Percentiles rank a stretch among this genome's conserved stretches.
Conservation (phyloP, 2,113 vertebrate species). For the Tragulus kanchil region DNA sequence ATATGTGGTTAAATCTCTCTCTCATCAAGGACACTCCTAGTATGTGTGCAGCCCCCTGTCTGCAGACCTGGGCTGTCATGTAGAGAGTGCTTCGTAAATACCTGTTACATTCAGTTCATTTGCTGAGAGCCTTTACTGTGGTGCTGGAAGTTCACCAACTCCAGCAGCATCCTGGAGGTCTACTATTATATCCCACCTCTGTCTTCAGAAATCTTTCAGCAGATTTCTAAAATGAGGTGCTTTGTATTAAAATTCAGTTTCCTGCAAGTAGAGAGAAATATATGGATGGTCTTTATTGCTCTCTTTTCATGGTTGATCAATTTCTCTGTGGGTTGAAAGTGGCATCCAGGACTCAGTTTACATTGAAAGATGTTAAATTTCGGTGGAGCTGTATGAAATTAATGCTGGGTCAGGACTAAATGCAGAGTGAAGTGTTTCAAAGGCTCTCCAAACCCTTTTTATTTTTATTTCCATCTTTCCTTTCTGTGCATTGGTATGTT, state of each 20-base stretch:
- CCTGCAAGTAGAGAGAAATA: constrained; percentile 4
- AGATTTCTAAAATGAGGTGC: constrained; percentile 9
- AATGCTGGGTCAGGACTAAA: constrained; percentile 15
- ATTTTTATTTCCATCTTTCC: background rate
- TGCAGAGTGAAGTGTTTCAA: background rate
- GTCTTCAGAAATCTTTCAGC: constrained; percentile 17
- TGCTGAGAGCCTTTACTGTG: background rate
- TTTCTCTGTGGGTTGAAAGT: background rate
- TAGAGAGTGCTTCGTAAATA: background rate
- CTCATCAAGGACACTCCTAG: background rate
- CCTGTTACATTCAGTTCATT: background rate
- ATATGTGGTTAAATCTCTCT: background rate
- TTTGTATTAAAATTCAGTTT: background rate
- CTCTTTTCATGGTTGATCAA: background rate
- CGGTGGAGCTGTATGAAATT: background rate
- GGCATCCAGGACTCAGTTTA: background rate
- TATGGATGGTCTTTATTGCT: background rate
- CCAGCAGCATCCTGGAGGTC: background rate
- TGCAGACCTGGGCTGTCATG: background rate
- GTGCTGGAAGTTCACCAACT: background rate
- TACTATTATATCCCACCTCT: background rate
- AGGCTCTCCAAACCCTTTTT: background rate
- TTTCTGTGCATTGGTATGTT: background rate
- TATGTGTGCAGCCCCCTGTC: background rate
- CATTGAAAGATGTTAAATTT: background rate